phyloP scores from a whole-genome alignment of 1,140 invertebrate species.

The Bombus vancouverensis region DNA sequence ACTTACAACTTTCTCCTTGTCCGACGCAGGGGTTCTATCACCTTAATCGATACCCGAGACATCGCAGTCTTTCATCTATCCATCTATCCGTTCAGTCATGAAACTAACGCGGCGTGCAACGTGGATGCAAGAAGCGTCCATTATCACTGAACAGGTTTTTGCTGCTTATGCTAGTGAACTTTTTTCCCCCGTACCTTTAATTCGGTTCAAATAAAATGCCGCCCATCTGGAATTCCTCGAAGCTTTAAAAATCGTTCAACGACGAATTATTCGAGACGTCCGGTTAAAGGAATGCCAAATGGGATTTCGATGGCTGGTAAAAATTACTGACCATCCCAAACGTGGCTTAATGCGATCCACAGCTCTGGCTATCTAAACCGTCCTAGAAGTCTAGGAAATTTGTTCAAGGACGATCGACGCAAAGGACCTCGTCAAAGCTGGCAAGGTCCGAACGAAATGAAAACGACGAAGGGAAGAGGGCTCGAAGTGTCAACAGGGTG shows the following conservation, averaged over 20 bases:
- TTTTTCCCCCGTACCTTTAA: constrained; percentile 39
- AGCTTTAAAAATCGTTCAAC: constrained; percentile 19
- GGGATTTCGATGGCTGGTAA: neutral
- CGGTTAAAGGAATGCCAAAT: neutral
- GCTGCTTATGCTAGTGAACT: neutral
- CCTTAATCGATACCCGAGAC: constrained; percentile 61
- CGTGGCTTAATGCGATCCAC: neutral
- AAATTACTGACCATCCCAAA: neutral
- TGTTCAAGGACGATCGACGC: neutral
- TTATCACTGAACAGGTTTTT: constrained; percentile 60
- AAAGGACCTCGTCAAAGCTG: neutral
- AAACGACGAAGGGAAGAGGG: neutral
- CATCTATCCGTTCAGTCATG: constrained; percentile 37
- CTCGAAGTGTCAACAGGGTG: constrained; percentile 6
- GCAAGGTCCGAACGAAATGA: neutral
- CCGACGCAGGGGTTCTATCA: constrained; percentile 26
- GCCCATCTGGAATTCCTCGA: constrained; percentile 15
- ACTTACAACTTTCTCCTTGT: constrained; percentile 50
- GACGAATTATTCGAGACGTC: constrained; percentile 11
- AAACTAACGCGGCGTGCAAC: constrained; percentile 59
- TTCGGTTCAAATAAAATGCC: constrained; percentile 57
- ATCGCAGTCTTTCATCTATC: constrained; percentile 43
- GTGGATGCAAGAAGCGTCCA: constrained; percentile 58
- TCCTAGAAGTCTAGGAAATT: neutral
- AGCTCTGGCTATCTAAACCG: neutral